Base-by-base conservation (phyloP, 2,113 vertebrate genomes). In the Ceratotherium simum region DNA sequence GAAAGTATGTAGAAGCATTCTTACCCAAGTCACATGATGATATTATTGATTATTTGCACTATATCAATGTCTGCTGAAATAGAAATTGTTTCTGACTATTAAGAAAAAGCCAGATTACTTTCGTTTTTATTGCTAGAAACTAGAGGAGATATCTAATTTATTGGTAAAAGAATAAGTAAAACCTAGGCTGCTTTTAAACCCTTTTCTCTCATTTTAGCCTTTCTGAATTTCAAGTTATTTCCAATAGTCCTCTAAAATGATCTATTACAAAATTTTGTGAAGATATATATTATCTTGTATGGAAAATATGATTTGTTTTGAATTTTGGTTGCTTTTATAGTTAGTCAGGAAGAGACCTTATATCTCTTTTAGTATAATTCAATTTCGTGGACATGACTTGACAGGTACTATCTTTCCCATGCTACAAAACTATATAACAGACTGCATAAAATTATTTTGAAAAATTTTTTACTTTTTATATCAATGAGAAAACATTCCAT, bases 351-450 rank as follows among this genome's bases (percentile, higher is more conserved):
- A 90, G 42, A 91, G 25, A 95, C 58, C 20, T 88, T 94, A 78
- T 3, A n/a, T 91, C 42, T 94, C 73, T 95, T 16, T 96, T 86
- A 90, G n/a, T 87, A 25, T 87, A 96, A 90, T 96, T 96, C 87
- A 82, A 12, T 92, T 95, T 95, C 3, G 1, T 93, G 69, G 58
- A 69, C 80, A 64, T 86, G 54, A 83, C 85, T 75, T 92, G 88
- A 56, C 73, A 91, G 73, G 69, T 72, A 54, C 42, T 69, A 60
- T 90, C 23, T 92, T 90, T 97, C 21, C 9, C 58, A 25, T 72
- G 33, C 14, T 69, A 25, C 54, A 76, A 51, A 82, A 12, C 39
- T 60, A 13, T 39, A 42, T 67, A 90, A 81, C 7, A 73, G 31
- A 84, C 33, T 78, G 56, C 25, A 89, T 81, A 81, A 76, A 82